Evolutionary conservation across 2,888 invertebrate genomes (phyloP), one percentile per base, ranked within the genome.

Genomic region (Cheilosia urbana): DNA sequence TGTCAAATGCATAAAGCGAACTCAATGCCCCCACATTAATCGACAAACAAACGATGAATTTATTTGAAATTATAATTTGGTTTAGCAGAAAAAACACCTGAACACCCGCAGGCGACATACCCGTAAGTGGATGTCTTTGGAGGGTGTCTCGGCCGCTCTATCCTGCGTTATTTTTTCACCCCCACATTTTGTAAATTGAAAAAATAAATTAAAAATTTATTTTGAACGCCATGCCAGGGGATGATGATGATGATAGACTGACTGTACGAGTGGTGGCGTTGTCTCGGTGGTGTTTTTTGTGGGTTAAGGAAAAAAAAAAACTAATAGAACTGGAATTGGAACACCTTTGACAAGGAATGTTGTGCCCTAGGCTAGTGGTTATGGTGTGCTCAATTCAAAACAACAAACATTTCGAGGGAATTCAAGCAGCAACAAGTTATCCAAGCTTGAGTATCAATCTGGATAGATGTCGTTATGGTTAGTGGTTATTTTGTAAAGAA

Each of bases 191-290:
- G 68, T 63, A 82, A 87, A 87, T 87, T 78, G 82, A 53, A 87
- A 87, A 85, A 81, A 77, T 66, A 82, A 87, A 87, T 87, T 87
- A 87, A 87, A 87, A 82, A 87, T 87, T 68, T 81, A 82, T 87
- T 69, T 78, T 58, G n/a, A 77, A 72, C 60, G 34, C 72, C 34
- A 72, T 53, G 34, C 72, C 34, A 72, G 81, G 85, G 81, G 85
- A 81, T 85, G 85, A 76, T 77, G 85, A 76, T 77, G 71, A 63
- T 62, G 45, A 47, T 40, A 62, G 49, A 21, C 66, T 73, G 47
- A 21, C 76, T 66, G 2, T 17, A 51, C 21, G 45, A 21, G 40
- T 69, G 75, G 53, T 65, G 76, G 63, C 63, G 49, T 75, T 68
- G 34, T 2, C 34, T 34, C 34, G 34, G 34, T 34, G 34, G 34